Evolutionary conservation across 2,888 invertebrate species (phyloP).

Genomic region (Dinocampus coccinellae): DNA sequence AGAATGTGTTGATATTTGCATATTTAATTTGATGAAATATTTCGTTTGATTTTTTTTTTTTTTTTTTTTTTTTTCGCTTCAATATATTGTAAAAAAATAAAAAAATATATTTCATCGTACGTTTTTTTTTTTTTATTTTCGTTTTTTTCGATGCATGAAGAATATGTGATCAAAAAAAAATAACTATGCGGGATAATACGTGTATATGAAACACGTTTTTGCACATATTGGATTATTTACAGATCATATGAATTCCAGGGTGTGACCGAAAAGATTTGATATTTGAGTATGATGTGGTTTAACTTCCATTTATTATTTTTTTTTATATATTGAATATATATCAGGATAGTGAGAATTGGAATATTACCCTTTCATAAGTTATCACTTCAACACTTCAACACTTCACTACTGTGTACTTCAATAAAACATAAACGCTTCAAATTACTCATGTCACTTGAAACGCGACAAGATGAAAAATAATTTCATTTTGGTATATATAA

Average conservation of each 20-base stretch:
- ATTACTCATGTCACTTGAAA: background rate
- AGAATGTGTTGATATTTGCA: background rate
- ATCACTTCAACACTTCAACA: background rate
- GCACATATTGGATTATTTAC: background rate
- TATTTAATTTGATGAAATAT: background rate
- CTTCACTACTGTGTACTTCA: too few relatives aligned
- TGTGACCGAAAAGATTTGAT: background rate
- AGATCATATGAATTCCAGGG: background rate
- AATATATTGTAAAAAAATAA: background rate
- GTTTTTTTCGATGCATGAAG: background rate
- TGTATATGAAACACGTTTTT: background rate
- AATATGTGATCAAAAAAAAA: background rate
- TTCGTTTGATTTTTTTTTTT: background rate
- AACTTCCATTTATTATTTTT: background rate
- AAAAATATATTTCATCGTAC: too few relatives aligned
- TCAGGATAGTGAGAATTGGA: background rate
- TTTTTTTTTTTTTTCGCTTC: background rate
- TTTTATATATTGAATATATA: background rate
- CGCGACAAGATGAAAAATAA: background rate
- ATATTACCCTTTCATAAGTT: background rate
- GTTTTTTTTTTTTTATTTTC: too few relatives aligned
- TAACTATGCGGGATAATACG: background rate
- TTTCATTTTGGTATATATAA: too few relatives aligned
- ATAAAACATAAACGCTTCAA: background rate
- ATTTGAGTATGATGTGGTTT: background rate